These are phyloP conservation scores for Brenthis hecate DNA, from an alignment of 2,888 invertebrate species.

Conservation along the genomic window DNA sequence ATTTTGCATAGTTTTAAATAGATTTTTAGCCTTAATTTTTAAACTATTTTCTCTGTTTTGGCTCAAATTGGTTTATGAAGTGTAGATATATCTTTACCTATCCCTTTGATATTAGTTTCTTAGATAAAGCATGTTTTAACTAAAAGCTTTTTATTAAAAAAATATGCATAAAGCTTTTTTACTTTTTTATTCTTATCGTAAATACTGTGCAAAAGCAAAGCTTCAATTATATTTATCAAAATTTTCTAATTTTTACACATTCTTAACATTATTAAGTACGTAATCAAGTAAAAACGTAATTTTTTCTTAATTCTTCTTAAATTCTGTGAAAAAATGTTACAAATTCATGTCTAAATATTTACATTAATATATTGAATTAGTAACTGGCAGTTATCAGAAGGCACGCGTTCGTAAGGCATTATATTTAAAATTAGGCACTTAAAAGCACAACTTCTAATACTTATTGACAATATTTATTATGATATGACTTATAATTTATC, in stretches of 20 bases:
- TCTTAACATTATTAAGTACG: constrained; percentile 53
- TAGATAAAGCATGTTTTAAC: too few relatives aligned
- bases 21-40: too few relatives aligned
- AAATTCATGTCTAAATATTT: constrained; percentile 56
- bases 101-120: too few relatives aligned
- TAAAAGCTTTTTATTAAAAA: too few relatives aligned
- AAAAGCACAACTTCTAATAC: constrained; percentile 20
- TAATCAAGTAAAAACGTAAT: constrained; percentile 24
- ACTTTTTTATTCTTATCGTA: too few relatives aligned
- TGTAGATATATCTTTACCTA: too few relatives aligned
- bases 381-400: constrained; percentile 77
- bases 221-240: too few relatives aligned
- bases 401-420: constrained; percentile 52
- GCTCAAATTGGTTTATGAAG: too few relatives aligned
- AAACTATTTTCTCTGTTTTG: too few relatives aligned
- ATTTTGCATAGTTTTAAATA: too few relatives aligned
- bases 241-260: background rate
- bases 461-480: background rate
- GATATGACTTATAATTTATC: background rate
- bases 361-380: constrained; percentile 65
- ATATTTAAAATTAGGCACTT: constrained; percentile 15
- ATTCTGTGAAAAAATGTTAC: constrained; percentile 63
- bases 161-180: too few relatives aligned
- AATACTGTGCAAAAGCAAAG: too few relatives aligned
- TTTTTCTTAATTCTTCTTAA: constrained; percentile 28